phyloP scores from a whole-genome alignment of 2,113 vertebrate species.

The Peucedramus taeniatus region DNA sequence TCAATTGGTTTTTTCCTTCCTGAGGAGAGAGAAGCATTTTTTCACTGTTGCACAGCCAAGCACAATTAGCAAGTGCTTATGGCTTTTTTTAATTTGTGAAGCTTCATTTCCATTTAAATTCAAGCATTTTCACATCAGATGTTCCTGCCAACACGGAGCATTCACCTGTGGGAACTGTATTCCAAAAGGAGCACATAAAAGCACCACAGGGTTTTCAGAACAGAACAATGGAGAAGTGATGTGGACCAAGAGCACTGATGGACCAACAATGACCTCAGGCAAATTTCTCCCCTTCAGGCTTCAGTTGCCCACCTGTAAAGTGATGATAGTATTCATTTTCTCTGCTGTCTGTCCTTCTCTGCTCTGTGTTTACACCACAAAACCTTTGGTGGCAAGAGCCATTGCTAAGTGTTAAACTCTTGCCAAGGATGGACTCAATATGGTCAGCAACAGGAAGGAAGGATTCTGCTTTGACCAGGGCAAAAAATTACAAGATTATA shows the following conservation, averaged over 20 bases:
- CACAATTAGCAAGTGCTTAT: background rate
- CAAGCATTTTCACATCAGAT: background rate
- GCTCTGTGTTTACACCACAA: background rate
- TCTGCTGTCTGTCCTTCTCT: background rate
- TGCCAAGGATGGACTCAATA: background rate
- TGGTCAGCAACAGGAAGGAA: background rate
- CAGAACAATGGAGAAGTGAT: background rate
- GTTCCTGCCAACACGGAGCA: background rate
- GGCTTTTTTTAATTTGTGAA: background rate
- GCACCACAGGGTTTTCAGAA: background rate
- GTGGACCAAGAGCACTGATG: background rate
- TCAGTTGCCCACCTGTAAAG: background rate
- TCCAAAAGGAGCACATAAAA: background rate
- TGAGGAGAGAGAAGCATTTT: background rate
- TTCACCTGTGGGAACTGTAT: background rate
- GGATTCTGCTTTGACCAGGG: background rate
- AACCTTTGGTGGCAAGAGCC: background rate
- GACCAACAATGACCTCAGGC: background rate
- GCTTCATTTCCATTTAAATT: background rate
- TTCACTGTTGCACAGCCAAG: background rate
- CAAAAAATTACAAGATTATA: background rate
- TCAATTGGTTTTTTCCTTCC: background rate
- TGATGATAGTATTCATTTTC: background rate
- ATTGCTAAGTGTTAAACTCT: background rate
- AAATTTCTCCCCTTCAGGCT: background rate